Evolutionary conservation across 2,113 vertebrate genomes (phyloP).

Genomic region (Phoxinus phoxinus): DNA sequence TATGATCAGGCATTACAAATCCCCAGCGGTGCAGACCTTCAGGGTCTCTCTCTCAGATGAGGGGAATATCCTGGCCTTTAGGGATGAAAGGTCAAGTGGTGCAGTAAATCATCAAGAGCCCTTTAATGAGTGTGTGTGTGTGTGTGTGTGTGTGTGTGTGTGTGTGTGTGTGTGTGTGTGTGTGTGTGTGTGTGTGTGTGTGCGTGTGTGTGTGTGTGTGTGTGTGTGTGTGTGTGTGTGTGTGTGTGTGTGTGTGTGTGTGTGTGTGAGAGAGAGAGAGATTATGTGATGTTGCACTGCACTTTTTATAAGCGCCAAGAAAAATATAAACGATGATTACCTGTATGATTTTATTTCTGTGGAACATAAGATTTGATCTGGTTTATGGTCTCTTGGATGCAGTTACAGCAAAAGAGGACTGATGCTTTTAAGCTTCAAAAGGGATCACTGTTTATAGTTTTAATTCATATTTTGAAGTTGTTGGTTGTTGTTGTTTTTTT

Average conservation of each 20-base stretch:
- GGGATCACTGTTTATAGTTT: not conserved
- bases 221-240: not conserved
- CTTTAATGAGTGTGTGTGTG: slow-evolving; percentile 35
- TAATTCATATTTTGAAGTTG: not conserved
- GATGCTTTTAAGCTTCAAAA: not conserved
- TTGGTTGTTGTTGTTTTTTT: not conserved
- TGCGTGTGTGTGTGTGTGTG: not conserved
- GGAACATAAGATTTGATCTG: not conserved
- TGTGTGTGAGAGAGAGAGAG: too few relatives aligned
- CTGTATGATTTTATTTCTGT: not conserved
- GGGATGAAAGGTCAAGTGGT: slow-evolving; percentile 53
- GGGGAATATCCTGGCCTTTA: slow-evolving; percentile 53
- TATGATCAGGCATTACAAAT: not conserved
- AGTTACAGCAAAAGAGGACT: not conserved
- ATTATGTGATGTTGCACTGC: not conserved
- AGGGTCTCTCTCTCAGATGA: slow-evolving; percentile 23
- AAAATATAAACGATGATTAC: not conserved
- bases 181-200: not conserved
- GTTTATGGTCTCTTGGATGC: not conserved
- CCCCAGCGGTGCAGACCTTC: not conserved
- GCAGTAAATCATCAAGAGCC: slow-evolving; percentile 56
- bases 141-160: not conserved
- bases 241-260: slow-evolving; percentile 1
- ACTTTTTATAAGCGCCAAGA: not conserved
- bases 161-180: too few relatives aligned